Conservation (phyloP, 37 sponge, comb jelly and placozoan species). For the Eunapius fragilis region DNA sequence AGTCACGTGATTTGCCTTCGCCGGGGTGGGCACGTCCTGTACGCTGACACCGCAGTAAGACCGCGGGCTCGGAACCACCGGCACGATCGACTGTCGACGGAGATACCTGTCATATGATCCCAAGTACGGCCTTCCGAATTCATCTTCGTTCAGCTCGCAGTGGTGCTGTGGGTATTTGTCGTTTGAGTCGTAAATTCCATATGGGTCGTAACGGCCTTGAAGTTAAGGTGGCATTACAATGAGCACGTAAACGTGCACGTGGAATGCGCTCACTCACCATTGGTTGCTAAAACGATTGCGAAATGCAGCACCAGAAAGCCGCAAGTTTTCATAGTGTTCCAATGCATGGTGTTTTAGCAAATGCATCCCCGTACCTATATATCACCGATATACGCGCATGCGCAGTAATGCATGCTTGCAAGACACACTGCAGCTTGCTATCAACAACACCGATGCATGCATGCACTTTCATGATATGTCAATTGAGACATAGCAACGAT, state of each 20-base stretch:
- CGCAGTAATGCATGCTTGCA: too few relatives aligned
- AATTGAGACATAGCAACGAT: too few relatives aligned
- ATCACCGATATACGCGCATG: too few relatives aligned
- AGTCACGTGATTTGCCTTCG: neutral
- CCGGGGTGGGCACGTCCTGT: neutral
- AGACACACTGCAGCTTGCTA: too few relatives aligned
- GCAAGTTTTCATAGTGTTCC: neutral
- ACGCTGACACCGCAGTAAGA: neutral
- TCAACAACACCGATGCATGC: too few relatives aligned
- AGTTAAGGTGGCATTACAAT: neutral
- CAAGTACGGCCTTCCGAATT: slow-evolving; percentile 24
- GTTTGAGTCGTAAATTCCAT: slow-evolving; percentile 5
- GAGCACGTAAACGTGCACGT: neutral
- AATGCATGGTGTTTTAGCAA: too few relatives aligned
- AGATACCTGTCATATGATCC: slow-evolving; percentile 21
- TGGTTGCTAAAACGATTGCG: neutral
- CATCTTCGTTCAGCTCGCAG: slow-evolving; percentile 31
- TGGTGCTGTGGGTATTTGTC: slow-evolving; percentile 12
- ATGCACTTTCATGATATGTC: too few relatives aligned
- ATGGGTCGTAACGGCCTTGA: neutral
- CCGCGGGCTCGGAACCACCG: neutral
- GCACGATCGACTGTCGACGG: neutral
- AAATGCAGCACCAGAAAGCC: neutral
- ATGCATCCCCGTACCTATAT: too few relatives aligned
- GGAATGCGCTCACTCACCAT: neutral